Conservation (phyloP, 2,888 invertebrate genomes). For the Tetranychus truncatus region DNA sequence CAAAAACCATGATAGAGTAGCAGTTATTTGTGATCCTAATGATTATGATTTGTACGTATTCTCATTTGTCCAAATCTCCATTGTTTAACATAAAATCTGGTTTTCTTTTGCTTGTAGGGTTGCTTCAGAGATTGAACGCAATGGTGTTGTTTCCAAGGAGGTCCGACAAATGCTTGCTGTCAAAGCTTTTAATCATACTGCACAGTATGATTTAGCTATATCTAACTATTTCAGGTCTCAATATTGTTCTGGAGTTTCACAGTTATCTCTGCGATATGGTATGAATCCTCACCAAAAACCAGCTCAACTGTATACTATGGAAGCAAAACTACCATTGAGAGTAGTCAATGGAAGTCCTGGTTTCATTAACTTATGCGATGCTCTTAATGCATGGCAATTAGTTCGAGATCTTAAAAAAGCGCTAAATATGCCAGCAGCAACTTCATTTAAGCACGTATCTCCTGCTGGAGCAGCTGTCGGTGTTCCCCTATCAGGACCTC, state of each 20-base stretch:
- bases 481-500: constrained; percentile 48
- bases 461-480: constrained; percentile 89
- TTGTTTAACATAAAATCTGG: not conserved
- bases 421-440: constrained; percentile 65
- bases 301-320: constrained; percentile 68
- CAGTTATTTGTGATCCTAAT: constrained; percentile 70
- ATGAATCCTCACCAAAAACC: constrained; percentile 98
- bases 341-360: constrained; percentile 89
- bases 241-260: constrained; percentile 56
- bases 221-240: constrained; percentile 85
- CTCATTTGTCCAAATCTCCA: not conserved
- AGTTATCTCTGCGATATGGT: constrained; percentile 68
- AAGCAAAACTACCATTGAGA: constrained; percentile 57
- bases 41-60: constrained; percentile 46
- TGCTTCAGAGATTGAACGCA: constrained; percentile 47
- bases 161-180: constrained; percentile 45
- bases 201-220: constrained; percentile 81
- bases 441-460: constrained; percentile 95
- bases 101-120: constrained; percentile 35
- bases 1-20: constrained; percentile 85
- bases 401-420: constrained; percentile 68
- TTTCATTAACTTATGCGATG: constrained; percentile 91
- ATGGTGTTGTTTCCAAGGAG: constrained; percentile 34
- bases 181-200: constrained; percentile 78
- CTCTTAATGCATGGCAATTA: constrained; percentile 89